These are phyloP conservation scores for Hirtodrosophila confusa DNA, from an alignment of 2,888 invertebrate genomes.

Conservation along the genomic window DNA sequence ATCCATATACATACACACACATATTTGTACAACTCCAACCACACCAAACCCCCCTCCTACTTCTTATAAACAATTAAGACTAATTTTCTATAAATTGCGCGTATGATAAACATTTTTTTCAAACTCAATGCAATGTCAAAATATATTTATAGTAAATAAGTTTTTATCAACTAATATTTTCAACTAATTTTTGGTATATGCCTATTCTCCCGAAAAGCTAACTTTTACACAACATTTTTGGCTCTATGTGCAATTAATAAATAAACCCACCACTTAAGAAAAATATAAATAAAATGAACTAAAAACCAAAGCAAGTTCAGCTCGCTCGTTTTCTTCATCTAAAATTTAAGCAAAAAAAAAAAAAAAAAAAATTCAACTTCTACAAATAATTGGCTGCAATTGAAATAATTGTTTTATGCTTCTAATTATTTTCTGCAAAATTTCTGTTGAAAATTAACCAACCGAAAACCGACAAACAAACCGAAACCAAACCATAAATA, in stretches of 20 bases:
- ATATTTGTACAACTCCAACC: not conserved
- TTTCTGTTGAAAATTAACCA: slow-evolving; percentile 52
- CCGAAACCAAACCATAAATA: slow-evolving; percentile 24
- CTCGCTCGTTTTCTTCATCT: slow-evolving; percentile 76
- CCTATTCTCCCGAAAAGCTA: slow-evolving; percentile 63
- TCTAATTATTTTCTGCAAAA: slow-evolving; percentile 77
- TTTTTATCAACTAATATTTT: slow-evolving; percentile 35
- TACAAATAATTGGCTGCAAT: slow-evolving; percentile 63
- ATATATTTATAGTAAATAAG: slow-evolving; percentile 11
- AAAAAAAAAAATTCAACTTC: slow-evolving; percentile 23
- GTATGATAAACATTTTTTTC: slow-evolving; percentile 36
- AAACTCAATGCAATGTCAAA: slow-evolving; percentile 17
- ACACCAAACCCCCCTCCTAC: slow-evolving; percentile 1
- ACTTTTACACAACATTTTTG: slow-evolving; percentile 72
- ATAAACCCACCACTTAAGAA: slow-evolving; percentile 63
- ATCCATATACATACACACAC: slow-evolving; percentile 4
- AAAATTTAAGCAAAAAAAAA: slow-evolving; percentile 24
- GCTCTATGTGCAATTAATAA: slow-evolving; percentile 76
- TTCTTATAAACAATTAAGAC: slow-evolving; percentile 1
- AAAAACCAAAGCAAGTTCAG: slow-evolving; percentile 64
- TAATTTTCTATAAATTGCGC: slow-evolving; percentile 45
- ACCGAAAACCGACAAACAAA: slow-evolving; percentile 29
- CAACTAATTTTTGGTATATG: slow-evolving; percentile 61
- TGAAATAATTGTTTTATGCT: slow-evolving; percentile 75
- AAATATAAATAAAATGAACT: slow-evolving; percentile 32